Evolutionary conservation across 35 echinoderm and acorn worm species (phyloP).

Genomic region (Lytechinus variegatus): DNA sequence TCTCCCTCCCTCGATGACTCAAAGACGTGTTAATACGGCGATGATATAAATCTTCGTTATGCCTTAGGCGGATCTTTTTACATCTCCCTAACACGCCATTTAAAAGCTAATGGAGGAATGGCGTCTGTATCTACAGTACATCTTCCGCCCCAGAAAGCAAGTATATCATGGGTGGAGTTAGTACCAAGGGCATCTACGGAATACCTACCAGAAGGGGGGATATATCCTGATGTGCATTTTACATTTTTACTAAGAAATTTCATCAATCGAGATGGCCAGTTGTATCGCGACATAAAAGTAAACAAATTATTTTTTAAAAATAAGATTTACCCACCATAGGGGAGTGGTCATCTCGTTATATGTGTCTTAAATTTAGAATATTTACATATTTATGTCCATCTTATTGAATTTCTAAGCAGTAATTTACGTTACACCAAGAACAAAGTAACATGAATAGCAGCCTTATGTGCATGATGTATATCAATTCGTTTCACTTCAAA

Average conservation of each 20-base stretch:
- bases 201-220: neutral
- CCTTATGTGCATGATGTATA: no score
- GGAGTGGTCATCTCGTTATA: neutral
- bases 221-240: neutral
- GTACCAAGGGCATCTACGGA: neutral
- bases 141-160: neutral
- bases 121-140: neutral
- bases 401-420: no score
- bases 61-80: neutral
- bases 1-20: neutral
- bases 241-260: neutral
- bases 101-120: slow-evolving; percentile 3
- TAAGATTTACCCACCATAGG: neutral
- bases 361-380: no score
- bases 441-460: no score
- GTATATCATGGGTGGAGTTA: neutral
- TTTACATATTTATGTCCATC: no score
- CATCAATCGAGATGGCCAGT: neutral
- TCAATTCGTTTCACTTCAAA: no score
- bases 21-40: slow-evolving; percentile 11
- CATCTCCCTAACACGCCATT: neutral
- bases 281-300: neutral
- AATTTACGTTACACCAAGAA: no score
- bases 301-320: neutral
- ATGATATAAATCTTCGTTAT: slow-evolving; percentile 20